Evolutionary conservation across 2,888 invertebrate species (phyloP).

Genomic region (Thecophora atra): DNA sequence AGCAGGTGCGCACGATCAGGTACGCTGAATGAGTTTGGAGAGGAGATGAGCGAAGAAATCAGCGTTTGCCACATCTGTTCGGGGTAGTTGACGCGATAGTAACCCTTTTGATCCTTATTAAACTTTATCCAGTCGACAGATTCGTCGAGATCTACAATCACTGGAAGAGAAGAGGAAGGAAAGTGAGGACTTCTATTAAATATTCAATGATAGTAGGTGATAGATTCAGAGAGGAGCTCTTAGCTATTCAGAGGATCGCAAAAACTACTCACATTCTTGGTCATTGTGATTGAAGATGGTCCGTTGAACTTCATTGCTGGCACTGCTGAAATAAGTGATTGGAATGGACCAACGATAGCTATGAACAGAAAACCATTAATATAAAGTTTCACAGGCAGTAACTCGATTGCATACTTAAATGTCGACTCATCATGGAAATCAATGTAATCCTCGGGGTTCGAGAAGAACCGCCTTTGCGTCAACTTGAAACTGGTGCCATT

Average conservation of each 20-base stretch:
- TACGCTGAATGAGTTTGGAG: slow-evolving; percentile 65
- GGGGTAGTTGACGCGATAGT: slow-evolving; percentile 88
- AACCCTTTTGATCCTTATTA: slow-evolving; percentile 86
- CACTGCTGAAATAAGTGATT: slow-evolving; percentile 76
- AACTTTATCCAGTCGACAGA: slow-evolving; percentile 80
- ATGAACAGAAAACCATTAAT: no score
- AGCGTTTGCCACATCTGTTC: slow-evolving; percentile 72
- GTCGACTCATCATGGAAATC: slow-evolving; percentile 67
- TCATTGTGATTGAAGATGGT: slow-evolving; percentile 63
- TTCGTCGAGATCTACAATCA: slow-evolving; percentile 67
- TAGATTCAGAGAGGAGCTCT: no score
- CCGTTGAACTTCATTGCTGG: slow-evolving; percentile 60
- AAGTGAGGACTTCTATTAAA: slow-evolving; percentile 1
- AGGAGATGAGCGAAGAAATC: slow-evolving; percentile 59
- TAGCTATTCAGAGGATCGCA: no score
- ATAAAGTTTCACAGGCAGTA: no score
- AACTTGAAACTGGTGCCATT: slow-evolving; percentile 69
- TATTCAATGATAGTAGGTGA: background rate
- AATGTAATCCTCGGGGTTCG: slow-evolving; percentile 72
- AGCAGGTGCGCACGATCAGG: slow-evolving; percentile 83
- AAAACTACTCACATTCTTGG: slow-evolving; percentile 53
- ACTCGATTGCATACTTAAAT: slow-evolving; percentile 66
- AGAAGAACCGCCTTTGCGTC: slow-evolving; percentile 80
- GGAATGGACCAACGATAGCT: slow-evolving; percentile 91
- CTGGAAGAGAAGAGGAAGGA: slow-evolving; percentile 39